phyloP scores from a whole-genome alignment of 2,797 vertebrate species.

The Aselliscus stoliczkanus region DNA sequence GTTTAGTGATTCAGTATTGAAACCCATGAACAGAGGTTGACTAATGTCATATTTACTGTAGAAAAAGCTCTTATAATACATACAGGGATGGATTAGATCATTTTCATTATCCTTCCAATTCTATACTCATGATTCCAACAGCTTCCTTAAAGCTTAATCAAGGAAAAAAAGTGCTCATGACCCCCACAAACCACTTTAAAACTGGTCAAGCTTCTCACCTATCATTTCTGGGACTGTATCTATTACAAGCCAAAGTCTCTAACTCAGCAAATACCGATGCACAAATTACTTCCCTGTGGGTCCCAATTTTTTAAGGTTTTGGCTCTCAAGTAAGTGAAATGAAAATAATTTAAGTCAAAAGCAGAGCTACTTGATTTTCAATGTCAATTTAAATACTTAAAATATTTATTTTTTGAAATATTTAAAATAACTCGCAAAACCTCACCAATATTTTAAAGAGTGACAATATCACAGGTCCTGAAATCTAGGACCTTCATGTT shows the following conservation, averaged over 20 bases:
- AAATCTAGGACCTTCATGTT: not conserved
- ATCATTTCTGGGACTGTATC: not conserved
- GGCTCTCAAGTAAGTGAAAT: not conserved
- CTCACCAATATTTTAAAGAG: not conserved
- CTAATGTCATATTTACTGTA: not conserved
- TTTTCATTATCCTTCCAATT: not conserved
- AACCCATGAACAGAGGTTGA: not conserved
- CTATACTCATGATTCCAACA: not conserved
- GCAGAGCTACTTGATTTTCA: not conserved
- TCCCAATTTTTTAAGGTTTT: not conserved
- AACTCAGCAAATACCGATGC: not conserved
- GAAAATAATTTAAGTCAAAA: not conserved
- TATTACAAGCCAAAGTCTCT: not conserved
- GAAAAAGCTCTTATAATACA: not conserved
- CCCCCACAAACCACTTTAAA: not conserved
- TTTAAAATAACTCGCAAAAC: not conserved
- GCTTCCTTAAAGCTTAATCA: not conserved
- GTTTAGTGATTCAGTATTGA: not conserved
- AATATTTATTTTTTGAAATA: not conserved
- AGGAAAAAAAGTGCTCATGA: not conserved
- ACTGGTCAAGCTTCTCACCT: not conserved
- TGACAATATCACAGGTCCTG: not conserved
- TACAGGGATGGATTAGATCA: not conserved
- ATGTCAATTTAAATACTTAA: not conserved
- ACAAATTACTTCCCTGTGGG: not conserved